These are phyloP conservation scores for Oxycera nigricornis DNA, from an alignment of 2,888 invertebrate species.

Conservation along the genomic window DNA sequence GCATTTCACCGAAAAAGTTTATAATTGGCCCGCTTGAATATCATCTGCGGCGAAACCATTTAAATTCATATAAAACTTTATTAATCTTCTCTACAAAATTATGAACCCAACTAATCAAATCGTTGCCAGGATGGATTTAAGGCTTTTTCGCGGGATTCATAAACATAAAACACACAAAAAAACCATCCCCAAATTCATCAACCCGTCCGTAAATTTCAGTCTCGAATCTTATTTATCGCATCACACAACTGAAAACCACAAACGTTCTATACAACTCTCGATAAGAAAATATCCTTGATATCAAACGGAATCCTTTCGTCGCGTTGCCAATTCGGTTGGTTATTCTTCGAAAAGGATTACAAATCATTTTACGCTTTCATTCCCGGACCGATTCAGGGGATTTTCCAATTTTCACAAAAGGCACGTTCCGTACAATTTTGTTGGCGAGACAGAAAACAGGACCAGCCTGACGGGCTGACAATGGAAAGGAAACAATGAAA, in stretches of 20 bases:
- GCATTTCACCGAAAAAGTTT: not conserved
- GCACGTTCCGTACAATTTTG: too few species aligned
- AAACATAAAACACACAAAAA: too few species aligned
- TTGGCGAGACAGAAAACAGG: too few species aligned
- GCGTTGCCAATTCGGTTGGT: not conserved
- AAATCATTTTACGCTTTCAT: slow-evolving; percentile 24
- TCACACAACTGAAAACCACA: too few species aligned
- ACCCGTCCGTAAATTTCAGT: too few species aligned
- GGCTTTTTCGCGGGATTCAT: too few species aligned
- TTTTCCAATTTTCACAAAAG: slow-evolving; percentile 14
- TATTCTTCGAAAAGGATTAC: slow-evolving; percentile 28
- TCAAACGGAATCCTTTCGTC: not conserved
- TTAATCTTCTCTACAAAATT: not conserved
- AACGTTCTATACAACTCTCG: not conserved
- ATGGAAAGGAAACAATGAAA: not conserved
- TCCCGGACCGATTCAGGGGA: not conserved
- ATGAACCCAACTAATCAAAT: not conserved
- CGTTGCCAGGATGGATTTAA: too few species aligned
- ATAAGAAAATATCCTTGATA: not conserved
- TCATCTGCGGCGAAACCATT: not conserved
- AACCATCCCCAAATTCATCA: too few species aligned
- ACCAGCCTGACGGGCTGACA: not conserved
- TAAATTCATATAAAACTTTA: not conserved
- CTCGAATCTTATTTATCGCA: too few species aligned
- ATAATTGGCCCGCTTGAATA: not conserved